Conservation (phyloP, 2,888 invertebrate species). For the Criorhina ranunculi region DNA sequence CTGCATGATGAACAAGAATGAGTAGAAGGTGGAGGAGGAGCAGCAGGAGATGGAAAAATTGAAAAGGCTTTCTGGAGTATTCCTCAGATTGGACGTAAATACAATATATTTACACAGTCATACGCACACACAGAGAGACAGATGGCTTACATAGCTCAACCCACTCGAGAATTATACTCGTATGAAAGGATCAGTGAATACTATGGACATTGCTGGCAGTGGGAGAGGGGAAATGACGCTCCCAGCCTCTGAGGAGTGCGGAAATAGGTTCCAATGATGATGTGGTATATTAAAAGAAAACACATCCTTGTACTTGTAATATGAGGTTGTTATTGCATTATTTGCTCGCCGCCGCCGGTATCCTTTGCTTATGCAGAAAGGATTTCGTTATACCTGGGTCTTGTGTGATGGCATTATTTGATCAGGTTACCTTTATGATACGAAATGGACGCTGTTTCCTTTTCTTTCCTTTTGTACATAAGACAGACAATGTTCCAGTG, state of each 20-base stretch:
- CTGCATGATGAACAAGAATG: conserved; percentile 17
- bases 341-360: conserved; percentile 1
- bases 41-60: conserved; percentile 1
- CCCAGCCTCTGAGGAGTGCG: background rate
- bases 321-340: conserved; percentile 39
- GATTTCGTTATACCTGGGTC: background rate
- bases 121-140: conserved; percentile 1
- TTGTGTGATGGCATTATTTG: background rate
- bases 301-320: conserved; percentile 24
- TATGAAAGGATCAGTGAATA: conserved; percentile 50
- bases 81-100: conserved; percentile 49
- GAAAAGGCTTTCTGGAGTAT: conserved; percentile 31
- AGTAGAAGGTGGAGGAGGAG: too few species aligned
- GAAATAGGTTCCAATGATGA: conserved; percentile 19
- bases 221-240: background rate
- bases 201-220: conserved; percentile 18
- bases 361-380: conserved; percentile 8
- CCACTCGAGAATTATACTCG: conserved; percentile 43
- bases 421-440: background rate
- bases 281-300: conserved; percentile 53
- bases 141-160: conserved; percentile 31
- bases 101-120: conserved; percentile 34
- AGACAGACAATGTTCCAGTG: too few species aligned
- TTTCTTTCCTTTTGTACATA: background rate
- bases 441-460: background rate